phyloP scores from a whole-genome alignment of 2,797 vertebrate species.

The Rhinella marina region DNA sequence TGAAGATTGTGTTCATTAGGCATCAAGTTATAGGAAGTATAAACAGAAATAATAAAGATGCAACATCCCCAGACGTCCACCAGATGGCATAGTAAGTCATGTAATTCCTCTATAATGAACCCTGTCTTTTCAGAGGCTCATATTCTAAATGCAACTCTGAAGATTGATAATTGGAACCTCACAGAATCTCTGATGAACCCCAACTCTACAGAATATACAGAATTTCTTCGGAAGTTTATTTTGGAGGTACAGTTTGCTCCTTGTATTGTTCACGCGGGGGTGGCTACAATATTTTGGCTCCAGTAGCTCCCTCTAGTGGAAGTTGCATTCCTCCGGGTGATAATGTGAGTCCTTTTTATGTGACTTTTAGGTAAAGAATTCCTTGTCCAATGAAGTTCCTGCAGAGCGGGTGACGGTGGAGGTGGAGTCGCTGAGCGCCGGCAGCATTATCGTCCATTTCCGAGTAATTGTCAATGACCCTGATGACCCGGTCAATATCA shows the following conservation, averaged over 20 bases:
- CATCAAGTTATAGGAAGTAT: not conserved
- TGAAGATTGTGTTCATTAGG: not conserved
- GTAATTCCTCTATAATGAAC: too few species aligned
- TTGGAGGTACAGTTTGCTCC: conserved; percentile 67
- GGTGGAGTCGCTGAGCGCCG: conserved; percentile 65
- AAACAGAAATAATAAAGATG: too few species aligned
- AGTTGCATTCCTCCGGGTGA: not conserved
- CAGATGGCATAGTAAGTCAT: too few species aligned
- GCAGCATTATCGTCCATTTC: conserved; percentile 70
- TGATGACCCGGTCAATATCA: conserved; percentile 23
- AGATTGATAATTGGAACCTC: conserved; percentile 69
- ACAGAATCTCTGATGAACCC: conserved; percentile 65
- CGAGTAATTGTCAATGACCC: conserved; percentile 66
- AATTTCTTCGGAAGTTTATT: conserved; percentile 70
- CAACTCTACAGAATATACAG: conserved; percentile 63
- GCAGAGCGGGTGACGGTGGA: conserved; percentile 68
- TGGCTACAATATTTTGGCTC: not conserved
- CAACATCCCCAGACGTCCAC: too few species aligned
- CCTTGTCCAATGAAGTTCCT: conserved; percentile 66
- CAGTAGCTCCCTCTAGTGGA: conserved; percentile 22
- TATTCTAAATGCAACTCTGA: conserved; percentile 66
- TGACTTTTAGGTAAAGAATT: conserved; percentile 67
- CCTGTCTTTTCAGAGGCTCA: conserved; percentile 68
- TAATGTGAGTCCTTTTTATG: not conserved
- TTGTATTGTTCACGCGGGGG: not conserved